A percentile compares a stretch with the other conserved stretches of the same genome.
phyloP scores from a whole-genome alignment of 2,797 vertebrate species.

The Pseudomugil gertrudae region DNA sequence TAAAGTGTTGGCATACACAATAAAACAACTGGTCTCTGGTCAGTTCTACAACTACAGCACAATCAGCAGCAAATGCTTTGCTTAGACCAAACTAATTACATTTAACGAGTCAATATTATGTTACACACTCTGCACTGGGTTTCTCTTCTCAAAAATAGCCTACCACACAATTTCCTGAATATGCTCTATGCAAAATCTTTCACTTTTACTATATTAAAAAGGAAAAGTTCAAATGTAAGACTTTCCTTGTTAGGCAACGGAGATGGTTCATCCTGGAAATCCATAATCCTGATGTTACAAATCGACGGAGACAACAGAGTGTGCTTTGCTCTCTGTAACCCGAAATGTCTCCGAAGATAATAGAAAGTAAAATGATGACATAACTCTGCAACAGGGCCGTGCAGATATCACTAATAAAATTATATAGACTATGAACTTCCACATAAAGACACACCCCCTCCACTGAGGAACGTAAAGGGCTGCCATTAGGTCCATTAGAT shows the following conservation, averaged over 20 bases:
- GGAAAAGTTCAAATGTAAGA: constrained; percentile 6
- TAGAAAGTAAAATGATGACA: constrained; percentile 17
- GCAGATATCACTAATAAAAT: constrained; percentile 31
- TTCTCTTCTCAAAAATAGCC: not conserved
- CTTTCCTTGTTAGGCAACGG: constrained; percentile 13
- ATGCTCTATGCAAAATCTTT: not conserved
- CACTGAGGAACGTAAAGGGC: constrained; percentile 21
- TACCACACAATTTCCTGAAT: not conserved
- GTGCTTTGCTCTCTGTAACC: constrained; percentile 20
- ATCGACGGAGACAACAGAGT: constrained; percentile 4
- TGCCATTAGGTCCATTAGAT: constrained; percentile 40
- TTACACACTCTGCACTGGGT: not conserved
- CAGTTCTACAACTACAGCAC: not conserved
- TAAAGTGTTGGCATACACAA: not conserved
- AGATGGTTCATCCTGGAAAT: not conserved
- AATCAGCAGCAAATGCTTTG: not conserved
- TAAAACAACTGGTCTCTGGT: not conserved
- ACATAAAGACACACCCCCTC: constrained; percentile 34
- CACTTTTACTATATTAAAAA: constrained; percentile 3
- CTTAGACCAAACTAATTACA: not conserved
- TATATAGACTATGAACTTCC: constrained; percentile 53
- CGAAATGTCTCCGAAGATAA: not conserved
- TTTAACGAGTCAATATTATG: not conserved
- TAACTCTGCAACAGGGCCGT: constrained; percentile 17
- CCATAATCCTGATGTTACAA: not conserved